Evolutionary conservation across 2,113 vertebrate genomes (phyloP), one percentile per base, ranked within the genome.

Genomic region (Nannospalax galili): DNA sequence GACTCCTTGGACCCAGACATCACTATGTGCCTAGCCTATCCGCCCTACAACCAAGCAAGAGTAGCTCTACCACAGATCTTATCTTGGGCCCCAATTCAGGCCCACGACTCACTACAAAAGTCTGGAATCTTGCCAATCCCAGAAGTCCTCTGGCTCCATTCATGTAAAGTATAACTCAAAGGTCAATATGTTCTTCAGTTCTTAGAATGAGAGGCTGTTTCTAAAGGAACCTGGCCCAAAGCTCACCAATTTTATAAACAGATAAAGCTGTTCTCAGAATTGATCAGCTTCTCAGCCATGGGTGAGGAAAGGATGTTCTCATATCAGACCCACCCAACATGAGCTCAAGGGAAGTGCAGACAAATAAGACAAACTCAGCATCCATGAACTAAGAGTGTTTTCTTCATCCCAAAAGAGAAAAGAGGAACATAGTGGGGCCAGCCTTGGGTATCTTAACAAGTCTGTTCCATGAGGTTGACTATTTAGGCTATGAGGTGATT

Each of bases 161-260:
- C 62, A 1, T 17, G 48, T 32, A 79, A 91, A 91, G 58, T 78
- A 70, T 10, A 48, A 78, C 79, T 87, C 75, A 69, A 69, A 24
- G 48, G 24, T 74, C 73, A 40, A 78, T 40, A 78, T 24, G 75
- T 17, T 62, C 52, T 40, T 64, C 77, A 67, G 0, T 90, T 96
- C 72, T 96, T 62, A 94, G 72, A 90, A 81, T 40, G n/a, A 42
- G n/a, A 87, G 48, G 35, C 24, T 70, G 19, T 85, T 94, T 95
- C 73, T 28, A 17, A 96, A 73, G 70, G 70, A 94, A 87, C 32
- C 45, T 94, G 88, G 91, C 90, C 72, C 60, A 58, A 35, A 92
- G 45, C 7, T 88, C 58, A 75, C 72, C 40, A 28, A 22, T 37
- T 92, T 87, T 87, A 90, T 87, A 93, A 96, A 93, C 92, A 97